These are phyloP conservation scores for Bombus superbus DNA, from an alignment of 1,140 invertebrate species.

Conservation along the genomic window DNA sequence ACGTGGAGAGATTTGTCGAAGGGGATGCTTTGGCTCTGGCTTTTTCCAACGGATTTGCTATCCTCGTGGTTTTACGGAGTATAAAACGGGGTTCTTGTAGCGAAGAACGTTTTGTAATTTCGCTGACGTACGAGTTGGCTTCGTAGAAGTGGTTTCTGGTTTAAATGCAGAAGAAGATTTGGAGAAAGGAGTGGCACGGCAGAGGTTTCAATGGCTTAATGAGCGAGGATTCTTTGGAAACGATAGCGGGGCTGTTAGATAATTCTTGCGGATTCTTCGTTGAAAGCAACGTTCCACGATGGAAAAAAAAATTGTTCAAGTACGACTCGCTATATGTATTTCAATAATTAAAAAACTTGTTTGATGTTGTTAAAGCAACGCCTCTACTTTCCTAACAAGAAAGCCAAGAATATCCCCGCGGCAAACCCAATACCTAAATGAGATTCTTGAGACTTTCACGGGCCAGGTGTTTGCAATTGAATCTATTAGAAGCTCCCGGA, in stretches of 20 bases:
- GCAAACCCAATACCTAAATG: constrained; percentile 7
- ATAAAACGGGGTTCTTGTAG: background rate
- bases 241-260: background rate
- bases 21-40: background rate
- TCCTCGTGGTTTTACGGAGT: background rate
- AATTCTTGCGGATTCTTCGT: background rate
- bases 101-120: background rate
- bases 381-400: background rate
- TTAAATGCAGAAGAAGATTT: background rate
- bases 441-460: constrained; percentile 13
- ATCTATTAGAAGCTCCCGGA: constrained; percentile 13
- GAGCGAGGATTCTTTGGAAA: background rate
- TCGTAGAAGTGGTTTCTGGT: background rate
- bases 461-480: constrained; percentile 10
- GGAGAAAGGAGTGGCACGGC: background rate
- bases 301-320: background rate
- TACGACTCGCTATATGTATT: background rate
- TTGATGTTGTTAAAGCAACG: background rate
- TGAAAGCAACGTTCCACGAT: background rate
- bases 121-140: background rate
- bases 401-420: background rate
- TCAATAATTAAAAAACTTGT: constrained; percentile 29
- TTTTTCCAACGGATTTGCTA: no score
- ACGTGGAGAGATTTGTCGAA: background rate
- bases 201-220: background rate